Base-by-base conservation (phyloP, 2,113 vertebrate species). In the Octodon degus region DNA sequence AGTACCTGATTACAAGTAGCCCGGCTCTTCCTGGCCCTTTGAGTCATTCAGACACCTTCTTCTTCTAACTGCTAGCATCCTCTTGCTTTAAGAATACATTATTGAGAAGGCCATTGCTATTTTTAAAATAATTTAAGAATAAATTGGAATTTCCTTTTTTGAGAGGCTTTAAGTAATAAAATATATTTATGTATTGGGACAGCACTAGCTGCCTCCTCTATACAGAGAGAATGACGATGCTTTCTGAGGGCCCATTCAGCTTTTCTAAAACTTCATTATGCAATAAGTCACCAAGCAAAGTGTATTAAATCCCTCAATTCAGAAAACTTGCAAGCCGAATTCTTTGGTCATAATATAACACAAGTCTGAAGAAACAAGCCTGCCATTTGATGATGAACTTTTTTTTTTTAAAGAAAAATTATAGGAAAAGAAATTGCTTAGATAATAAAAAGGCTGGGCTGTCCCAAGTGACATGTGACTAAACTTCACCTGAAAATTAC, bases 51-150 rank as follows among this genome's bases (percentile, higher is more conserved):
- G 40, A 43, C 0, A 0, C 25, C 13, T 24, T 72, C 25, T 81
- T 30, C 43, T 30, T 65, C 79, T 82, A 40, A 86, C 43, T 90
- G 86, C 32, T 62, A 40, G 74, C 20, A 53, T 25, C 17, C 67
- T n/a, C 83, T 85, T 58, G 68, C 63, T 12, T 89, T 94, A 90
- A 72, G 76, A 87, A 77, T 63, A 32, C 32, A 87, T 93, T 90
- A 88, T 32, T 22, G 87, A 91, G 70, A 79, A 86, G 43, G 37
- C 40, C 65, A 43, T 67, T 89, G 72, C 88, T 93, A 72, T 88
- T 97, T 97, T 90, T 11, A 87, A 94, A 86, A 62, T 79, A 32
- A 89, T 63, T 88, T 91, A 79, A 95, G 55, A 70, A 87, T 63
- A 86, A 79, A 91, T 55, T 74, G 27, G 67, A 86, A 91, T 89